phyloP scores from a whole-genome alignment of 2,113 vertebrate genomes.

The Spizaetus ornatus region DNA sequence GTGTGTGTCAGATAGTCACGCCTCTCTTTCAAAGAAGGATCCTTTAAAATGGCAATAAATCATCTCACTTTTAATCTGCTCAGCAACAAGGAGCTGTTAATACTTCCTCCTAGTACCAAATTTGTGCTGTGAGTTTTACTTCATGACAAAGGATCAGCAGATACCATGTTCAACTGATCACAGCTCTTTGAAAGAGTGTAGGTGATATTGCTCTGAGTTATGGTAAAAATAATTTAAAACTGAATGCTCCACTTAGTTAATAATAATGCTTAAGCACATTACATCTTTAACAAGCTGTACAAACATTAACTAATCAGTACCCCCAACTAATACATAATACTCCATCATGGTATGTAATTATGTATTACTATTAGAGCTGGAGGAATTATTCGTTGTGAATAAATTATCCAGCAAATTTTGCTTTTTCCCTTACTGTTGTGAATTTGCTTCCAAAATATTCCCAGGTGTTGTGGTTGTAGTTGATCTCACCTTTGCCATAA shows the following conservation, averaged over 20 bases:
- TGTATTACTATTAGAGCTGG: conserved; percentile 34
- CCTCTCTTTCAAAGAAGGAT: neutral
- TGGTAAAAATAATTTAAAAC: neutral
- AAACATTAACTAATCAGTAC: conserved; percentile 69
- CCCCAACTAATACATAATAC: conserved; percentile 51
- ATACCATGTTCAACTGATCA: neutral
- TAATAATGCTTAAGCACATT: conserved; percentile 50
- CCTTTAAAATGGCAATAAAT: neutral
- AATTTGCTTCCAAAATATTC: neutral
- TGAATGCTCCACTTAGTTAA: neutral
- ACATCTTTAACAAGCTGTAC: conserved; percentile 50
- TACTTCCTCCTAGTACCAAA: neutral
- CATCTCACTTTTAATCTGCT: neutral
- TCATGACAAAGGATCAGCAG: neutral
- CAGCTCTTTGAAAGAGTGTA: neutral
- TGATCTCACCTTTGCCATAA: neutral
- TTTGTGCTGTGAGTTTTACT: neutral
- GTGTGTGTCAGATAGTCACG: neutral
- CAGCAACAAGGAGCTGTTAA: neutral
- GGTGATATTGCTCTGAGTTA: conserved; percentile 18
- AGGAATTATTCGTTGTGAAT: conserved; percentile 23
- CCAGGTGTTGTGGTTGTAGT: neutral
- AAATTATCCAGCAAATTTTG: conserved; percentile 22
- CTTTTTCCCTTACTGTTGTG: neutral
- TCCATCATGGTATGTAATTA: conserved; percentile 60